Percentiles rank a stretch among this genome's conserved stretches.
phyloP scores from a whole-genome alignment of 1,140 invertebrate genomes.

The Drosophila sulfurigaster region DNA sequence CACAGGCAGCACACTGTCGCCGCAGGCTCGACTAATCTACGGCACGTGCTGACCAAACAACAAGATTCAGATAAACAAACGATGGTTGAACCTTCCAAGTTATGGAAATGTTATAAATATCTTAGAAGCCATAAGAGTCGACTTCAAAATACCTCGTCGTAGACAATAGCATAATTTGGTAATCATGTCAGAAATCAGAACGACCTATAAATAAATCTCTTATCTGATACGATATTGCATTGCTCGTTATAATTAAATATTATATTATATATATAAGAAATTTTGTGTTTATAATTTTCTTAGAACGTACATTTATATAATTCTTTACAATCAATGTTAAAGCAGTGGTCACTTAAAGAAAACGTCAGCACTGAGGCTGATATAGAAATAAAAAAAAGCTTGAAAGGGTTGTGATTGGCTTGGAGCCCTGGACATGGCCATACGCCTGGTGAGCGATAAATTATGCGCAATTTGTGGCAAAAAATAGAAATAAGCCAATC shows the following conservation, averaged over 20 bases:
- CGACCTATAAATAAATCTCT: no score
- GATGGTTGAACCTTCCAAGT: constrained; percentile 27
- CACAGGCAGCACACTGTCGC: constrained; percentile 4
- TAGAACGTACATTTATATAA: no score
- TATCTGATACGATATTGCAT: no score
- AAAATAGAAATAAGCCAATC: constrained; percentile 28
- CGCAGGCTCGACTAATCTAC: constrained; percentile 37
- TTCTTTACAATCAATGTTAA: no score
- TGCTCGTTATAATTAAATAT: no score
- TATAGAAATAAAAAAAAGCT: constrained; percentile 2
- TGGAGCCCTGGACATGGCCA: constrained; percentile 5
- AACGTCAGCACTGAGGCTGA: constrained; percentile 19
- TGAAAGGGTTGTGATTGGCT: not conserved
- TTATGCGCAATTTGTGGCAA: constrained; percentile 30
- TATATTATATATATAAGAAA: no score
- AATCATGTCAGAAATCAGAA: no score
- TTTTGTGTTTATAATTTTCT: no score
- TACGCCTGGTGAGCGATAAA: constrained; percentile 8
- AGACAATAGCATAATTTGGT: no score
- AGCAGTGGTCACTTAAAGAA: not conserved
- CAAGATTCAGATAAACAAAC: constrained; percentile 25
- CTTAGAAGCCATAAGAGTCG: not conserved
- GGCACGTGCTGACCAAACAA: constrained; percentile 46
- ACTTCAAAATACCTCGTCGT: not conserved
- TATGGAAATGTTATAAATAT: constrained; percentile 40